Conservation (phyloP, 2,113 vertebrate genomes). For the Dromas ardeola region DNA sequence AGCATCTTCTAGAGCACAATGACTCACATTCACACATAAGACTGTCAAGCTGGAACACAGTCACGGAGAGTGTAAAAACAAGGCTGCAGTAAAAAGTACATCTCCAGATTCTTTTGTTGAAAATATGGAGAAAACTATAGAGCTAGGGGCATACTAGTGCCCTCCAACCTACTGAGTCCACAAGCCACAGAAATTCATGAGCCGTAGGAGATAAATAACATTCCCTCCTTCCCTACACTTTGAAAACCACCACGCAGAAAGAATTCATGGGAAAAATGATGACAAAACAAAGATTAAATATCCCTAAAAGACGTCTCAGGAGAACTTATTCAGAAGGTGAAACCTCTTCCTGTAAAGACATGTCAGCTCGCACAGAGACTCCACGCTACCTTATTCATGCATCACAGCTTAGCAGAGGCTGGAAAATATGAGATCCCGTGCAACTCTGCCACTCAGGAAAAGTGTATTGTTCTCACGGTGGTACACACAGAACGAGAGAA, state of each 20-base stretch:
- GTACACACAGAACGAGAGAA: not conserved
- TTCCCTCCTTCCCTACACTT: not conserved
- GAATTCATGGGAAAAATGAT: not conserved
- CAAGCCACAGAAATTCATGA: not conserved
- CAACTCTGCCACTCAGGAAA: not conserved
- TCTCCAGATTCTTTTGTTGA: not conserved
- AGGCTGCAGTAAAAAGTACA: constrained; percentile 12
- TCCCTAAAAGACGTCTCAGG: not conserved
- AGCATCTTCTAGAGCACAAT: constrained; percentile 57
- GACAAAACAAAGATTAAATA: not conserved
- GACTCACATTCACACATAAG: constrained; percentile 56
- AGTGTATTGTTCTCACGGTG: not conserved
- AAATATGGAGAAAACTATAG: not conserved
- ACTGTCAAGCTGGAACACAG: constrained; percentile 41
- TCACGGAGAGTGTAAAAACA: not conserved
- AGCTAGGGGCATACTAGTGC: not conserved
- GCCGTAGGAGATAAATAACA: not conserved
- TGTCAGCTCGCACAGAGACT: not conserved
- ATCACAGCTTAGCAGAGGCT: not conserved
- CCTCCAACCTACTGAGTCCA: not conserved
- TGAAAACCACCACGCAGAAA: not conserved
- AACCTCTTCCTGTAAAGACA: not conserved
- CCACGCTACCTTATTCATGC: not conserved
- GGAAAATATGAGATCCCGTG: not conserved
- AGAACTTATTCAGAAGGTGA: not conserved